A percentile compares a stretch with the other conserved stretches of the same genome.
phyloP scores from a whole-genome alignment of 2,797 vertebrate species.

The Euphonia xanthogaster region DNA sequence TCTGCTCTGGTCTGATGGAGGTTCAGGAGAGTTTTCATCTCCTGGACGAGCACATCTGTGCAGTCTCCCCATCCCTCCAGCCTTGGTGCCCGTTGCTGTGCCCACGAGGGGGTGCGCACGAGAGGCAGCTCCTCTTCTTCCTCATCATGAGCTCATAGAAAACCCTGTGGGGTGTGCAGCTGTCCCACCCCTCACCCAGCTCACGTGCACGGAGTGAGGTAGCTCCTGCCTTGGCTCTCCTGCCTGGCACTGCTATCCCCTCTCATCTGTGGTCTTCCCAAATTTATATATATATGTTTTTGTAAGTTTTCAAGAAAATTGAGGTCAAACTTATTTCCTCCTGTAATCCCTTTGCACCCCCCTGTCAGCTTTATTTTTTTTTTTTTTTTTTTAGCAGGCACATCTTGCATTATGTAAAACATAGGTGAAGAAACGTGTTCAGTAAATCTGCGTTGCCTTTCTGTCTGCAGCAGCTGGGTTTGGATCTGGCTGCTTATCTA shows the following conservation, averaged over 20 bases:
- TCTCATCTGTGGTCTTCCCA: background rate
- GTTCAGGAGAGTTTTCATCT: background rate
- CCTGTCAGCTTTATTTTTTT: background rate
- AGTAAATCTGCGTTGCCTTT: slow-evolving; percentile 26
- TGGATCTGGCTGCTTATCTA: slow-evolving; percentile 72
- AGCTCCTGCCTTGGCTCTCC: background rate
- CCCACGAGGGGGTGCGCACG: slow-evolving; percentile 48
- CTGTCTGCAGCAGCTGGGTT: slow-evolving; percentile 48
- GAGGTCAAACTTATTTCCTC: slow-evolving; percentile 66
- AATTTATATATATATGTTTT: background rate
- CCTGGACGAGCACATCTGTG: background rate
- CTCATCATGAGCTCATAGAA: fast-evolving
- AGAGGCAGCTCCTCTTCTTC: slow-evolving; percentile 10
- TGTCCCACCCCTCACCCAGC: background rate
- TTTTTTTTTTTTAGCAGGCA: background rate
- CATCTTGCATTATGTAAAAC: slow-evolving; percentile 43
- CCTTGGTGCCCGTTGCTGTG: background rate
- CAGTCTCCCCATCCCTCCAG: background rate
- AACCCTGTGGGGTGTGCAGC: background rate
- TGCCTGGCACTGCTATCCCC: background rate
- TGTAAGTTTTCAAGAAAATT: slow-evolving; percentile 42
- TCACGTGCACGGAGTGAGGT: fast-evolving
- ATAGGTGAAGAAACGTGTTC: slow-evolving; percentile 9
- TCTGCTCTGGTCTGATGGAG: background rate
- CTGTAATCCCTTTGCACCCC: background rate